Evolutionary conservation across 2,113 vertebrate genomes (phyloP), one percentile per base, ranked within the genome.

Genomic region (Chaenogobius annularis): DNA sequence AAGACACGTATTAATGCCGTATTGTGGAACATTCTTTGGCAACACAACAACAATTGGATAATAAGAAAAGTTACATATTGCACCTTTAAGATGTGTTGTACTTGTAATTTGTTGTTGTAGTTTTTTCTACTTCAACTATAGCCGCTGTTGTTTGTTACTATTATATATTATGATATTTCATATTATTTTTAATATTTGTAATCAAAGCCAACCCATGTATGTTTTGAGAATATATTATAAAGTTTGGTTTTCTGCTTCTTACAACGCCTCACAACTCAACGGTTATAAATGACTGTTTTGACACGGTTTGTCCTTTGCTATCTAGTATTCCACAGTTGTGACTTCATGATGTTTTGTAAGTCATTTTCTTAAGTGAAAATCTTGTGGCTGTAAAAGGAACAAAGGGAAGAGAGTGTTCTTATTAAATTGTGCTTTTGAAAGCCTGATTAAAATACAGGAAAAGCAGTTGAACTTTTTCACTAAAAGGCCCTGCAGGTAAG

Each of bases 341-440:
- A 35, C 58, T 58, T 58, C 20, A 13, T 61, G 23, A 61, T 61
- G 58, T 61, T 61, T 31, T 35, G 23, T 61, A 26, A 61, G 58
- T 35, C 55, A 58, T 58, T 58, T 58, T 58, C 58, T 61, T 61
- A 35, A 35, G 58, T 61, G 58, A 72, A 70, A 59, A n/a, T 31
- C 43, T 58, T 58, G 22, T 58, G 55, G 66, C 76, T 77, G 10
- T 72, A 70, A 79, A 10, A 69, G 81, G 89, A 90, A 89, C 84
- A 90, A 85, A 86, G 26, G 78, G 68, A 40, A 83, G 47, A 70
- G 50, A 15, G 31, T 10, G 17, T 69, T 74, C 73, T 55, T 72
- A 78, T 89, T 74, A 80, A 58, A 76, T 82, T 82, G 59, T 0
- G 62, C 12, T 26, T 58, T 56, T 22, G 44, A 13, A 15, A 75